phyloP scores from a whole-genome alignment of 2,113 vertebrate genomes.

The Datnioides undecimradiatus region DNA sequence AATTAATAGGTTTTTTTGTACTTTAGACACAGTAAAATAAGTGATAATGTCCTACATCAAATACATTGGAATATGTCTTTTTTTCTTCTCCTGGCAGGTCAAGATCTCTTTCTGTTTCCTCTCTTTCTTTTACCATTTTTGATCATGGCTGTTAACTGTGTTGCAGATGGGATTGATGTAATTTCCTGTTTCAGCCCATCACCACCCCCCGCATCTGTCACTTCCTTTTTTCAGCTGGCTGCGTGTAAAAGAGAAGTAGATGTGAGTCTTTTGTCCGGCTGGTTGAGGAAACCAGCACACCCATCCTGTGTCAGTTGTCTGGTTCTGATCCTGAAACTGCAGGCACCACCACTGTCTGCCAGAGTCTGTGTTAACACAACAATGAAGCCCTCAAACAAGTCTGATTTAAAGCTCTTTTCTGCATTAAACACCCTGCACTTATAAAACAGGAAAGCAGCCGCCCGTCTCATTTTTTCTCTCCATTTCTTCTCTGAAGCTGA shows the following conservation, averaged over 20 bases:
- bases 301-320: conserved; percentile 79
- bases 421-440: not conserved
- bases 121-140: conserved; percentile 26
- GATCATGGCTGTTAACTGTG: conserved; percentile 32
- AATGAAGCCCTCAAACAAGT: conserved; percentile 8
- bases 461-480: not conserved
- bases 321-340: conserved; percentile 19
- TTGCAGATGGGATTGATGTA: conserved; percentile 69
- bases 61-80: not conserved
- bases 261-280: conserved; percentile 74
- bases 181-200: conserved; percentile 74
- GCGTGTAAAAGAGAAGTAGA: conserved; percentile 71
- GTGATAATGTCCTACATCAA: not conserved
- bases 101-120: not conserved
- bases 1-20: conserved; percentile 4
- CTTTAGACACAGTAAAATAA: not conserved
- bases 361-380: not conserved
- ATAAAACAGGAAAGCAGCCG: not conserved
- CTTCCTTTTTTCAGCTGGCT: conserved; percentile 78
- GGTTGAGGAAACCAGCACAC: conserved; percentile 79
- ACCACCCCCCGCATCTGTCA: conserved; percentile 41
- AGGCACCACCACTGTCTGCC: conserved; percentile 11
- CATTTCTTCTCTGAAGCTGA: not conserved
- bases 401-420: not conserved
- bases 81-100: not conserved